Base-by-base conservation (phyloP, 2,888 invertebrate species). In the Phragmatobia fuliginosa region DNA sequence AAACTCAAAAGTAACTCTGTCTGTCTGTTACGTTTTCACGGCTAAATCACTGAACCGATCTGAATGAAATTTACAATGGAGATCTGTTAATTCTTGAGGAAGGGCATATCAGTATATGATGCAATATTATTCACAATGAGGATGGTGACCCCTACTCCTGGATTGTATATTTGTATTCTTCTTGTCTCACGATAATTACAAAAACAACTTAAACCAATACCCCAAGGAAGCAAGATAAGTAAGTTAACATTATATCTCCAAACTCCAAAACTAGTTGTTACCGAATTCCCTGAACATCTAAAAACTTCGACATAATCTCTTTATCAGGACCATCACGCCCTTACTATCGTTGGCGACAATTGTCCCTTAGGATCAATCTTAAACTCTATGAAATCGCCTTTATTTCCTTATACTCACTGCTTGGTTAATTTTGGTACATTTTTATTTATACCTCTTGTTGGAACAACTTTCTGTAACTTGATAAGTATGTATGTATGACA, bases 251-350 rank as follows among this genome's bases (percentile, higher is more conserved):
- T n/a, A 63, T 41, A 59, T 66, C 38, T 58, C n/a, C n/a, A 11
- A 58, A n/a, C 60, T 60, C 45, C 38, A 38, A 61, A 67, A 62
- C 67, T 62, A 52, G 60, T 66, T 66, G 49, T 49, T 66, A 49
- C 25, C 60, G 6, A 33, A 66, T 33, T 66, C 60, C 66, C 66
- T 25, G 11, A 60, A 25, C 62, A 32, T 21, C 62, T 52, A 68
- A 62, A 62, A 68, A 68, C 62, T 62, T 68, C 58, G 68, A 58
- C 62, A 62, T 62, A 62, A 68, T 68, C 68, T 68, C 18, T 62
- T 67, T 36, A 67, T 52, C 31, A 38, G 28, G n/a, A 18, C 62
- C 28, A 56, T 58, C 25, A 68, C 62, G 56, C 7, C 41, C 59
- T 36, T 6, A 28, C 45, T 62, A 62, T 67, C 62, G 31, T 38